Evolutionary conservation across 2,113 vertebrate species (phyloP), one percentile per base, ranked within the genome.

Genomic region (Pangasianodon hypophthalmus): DNA sequence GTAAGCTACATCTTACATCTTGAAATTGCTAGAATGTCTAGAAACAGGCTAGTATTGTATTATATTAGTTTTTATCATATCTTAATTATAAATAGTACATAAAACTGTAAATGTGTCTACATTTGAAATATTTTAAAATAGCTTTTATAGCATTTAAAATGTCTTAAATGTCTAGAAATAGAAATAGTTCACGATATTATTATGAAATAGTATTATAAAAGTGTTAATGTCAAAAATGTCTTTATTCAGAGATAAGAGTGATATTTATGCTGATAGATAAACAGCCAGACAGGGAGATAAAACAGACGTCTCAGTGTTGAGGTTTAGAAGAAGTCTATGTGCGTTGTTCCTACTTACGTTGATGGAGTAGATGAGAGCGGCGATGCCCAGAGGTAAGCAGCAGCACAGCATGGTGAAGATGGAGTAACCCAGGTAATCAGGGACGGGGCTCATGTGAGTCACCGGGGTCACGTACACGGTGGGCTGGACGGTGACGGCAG

Each of bases 371-470:
- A 92, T 0, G 18, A 92, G 84, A 56, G 89, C 96, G 5, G 92
- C 95, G 2, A 97, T 89, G 41, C 97, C 97, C 8, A 97, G 87
- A 0, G 96, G 96, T 50, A 96, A 73, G 88, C 94, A 97, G 92
- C 97, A 97, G 92, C 94, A 97, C 81, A 97, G 16, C 94, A 96
- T n/a, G 89, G 94, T 96, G 91, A 96, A 95, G 92, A 97, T 95
- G 92, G 97, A 97, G 90, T 96, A 97, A 58, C 92, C 32, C 93
- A 96, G 1, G 92, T 97, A 95, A 90, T 97, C 96, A 0, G 93
- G 92, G 64, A 93, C 58, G 0, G 93, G 94, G n/a, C 91, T 13
- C 0, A 7, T 8, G 83, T 95, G 90, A 0, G 94, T 94, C 14
- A 3, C 24, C 1, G 14, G 90, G 6, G 91, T 85, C 92, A 95